Evolutionary conservation across 2,113 vertebrate genomes (phyloP).

Genomic region (Stigmatopora argus): DNA sequence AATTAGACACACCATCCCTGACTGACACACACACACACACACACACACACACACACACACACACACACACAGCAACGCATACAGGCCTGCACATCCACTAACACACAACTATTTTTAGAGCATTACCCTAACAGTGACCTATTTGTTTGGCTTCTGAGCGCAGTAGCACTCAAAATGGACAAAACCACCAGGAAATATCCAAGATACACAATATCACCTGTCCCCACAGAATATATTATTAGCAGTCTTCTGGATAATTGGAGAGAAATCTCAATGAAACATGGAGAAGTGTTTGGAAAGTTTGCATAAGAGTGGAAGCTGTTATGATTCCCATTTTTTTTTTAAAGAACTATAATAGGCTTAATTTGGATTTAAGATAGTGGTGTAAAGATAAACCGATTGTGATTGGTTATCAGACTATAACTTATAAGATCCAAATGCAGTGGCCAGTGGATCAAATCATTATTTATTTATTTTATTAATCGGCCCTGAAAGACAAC

Average conservation of each 20-base stretch:
- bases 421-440: no score
- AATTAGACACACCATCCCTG: slow-evolving; percentile 52
- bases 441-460: no score
- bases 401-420: no score
- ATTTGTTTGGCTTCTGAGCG: slow-evolving; percentile 48
- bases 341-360: no score
- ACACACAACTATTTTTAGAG: slow-evolving; percentile 55
- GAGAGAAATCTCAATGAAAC: not conserved
- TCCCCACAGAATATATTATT: no score
- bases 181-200: not conserved
- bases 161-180: not conserved
- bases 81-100: not conserved
- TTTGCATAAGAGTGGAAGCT: no score
- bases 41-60: slow-evolving; percentile 17
- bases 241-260: not conserved
- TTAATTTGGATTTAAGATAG: no score
- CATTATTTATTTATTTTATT: no score
- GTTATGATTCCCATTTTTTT: no score
- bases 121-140: slow-evolving; percentile 60
- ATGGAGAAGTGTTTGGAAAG: no score
- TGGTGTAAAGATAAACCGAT: no score
- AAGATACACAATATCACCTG: not conserved
- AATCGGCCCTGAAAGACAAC: no score
- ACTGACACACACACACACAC: slow-evolving; percentile 16
- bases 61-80: slow-evolving; percentile 6